Conservation (phyloP, 92 coral and sea anemone genomes). For the Zoanthus gigantus region DNA sequence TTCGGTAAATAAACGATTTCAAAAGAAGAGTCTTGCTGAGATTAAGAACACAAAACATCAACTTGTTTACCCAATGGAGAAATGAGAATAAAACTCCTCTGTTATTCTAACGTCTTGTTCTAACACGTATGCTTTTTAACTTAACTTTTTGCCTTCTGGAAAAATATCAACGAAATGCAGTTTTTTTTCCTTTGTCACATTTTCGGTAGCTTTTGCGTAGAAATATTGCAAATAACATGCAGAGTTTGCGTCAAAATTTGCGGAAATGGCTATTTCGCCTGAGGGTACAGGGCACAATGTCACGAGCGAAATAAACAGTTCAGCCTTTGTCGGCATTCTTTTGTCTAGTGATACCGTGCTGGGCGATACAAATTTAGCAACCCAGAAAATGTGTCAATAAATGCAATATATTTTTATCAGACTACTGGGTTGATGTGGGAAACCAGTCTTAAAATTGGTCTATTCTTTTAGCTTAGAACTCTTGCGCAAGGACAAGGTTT, state of each 20-base stretch:
- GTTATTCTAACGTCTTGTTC: not conserved
- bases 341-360: slow-evolving; percentile 22
- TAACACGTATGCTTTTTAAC: slow-evolving; percentile 24
- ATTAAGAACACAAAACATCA: slow-evolving; percentile 1
- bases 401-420: no score
- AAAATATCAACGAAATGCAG: not conserved
- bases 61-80: not conserved
- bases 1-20: slow-evolving; percentile 12
- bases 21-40: slow-evolving; percentile 40
- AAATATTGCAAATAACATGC: slow-evolving; percentile 18
- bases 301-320: slow-evolving; percentile 6
- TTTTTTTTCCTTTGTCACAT: not conserved
- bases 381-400: not conserved
- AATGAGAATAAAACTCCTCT: not conserved
- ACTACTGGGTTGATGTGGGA: no score
- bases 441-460: no score
- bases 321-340: slow-evolving; percentile 46
- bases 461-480: no score
- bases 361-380: not conserved
- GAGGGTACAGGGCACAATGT: slow-evolving; percentile 14
- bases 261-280: slow-evolving; percentile 26
- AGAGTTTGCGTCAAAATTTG: slow-evolving; percentile 30
- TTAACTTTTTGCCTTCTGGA: slow-evolving; percentile 21
- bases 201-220: slow-evolving; percentile 32
- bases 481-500: no score